Base-by-base conservation (phyloP, 2,797 vertebrate species). In the Sphaeramia orbicularis region DNA sequence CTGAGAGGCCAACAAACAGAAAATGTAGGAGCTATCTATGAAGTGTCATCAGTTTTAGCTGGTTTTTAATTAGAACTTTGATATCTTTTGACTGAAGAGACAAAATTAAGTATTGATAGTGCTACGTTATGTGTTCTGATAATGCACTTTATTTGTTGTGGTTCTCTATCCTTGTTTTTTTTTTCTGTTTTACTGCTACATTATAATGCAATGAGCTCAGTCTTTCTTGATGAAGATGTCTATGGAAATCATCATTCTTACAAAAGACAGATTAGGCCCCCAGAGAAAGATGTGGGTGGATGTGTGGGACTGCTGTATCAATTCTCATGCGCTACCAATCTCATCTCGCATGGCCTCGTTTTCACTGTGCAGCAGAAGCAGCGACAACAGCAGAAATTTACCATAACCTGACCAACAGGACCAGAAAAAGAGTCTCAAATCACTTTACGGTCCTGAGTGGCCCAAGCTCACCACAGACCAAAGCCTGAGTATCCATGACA, bases 401-500 rank as follows among this genome's bases (percentile, higher is more conserved):
- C 83, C 80, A 76, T 73, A 87, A 84, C 84, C 80, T 37, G 10
- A 77, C 71, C 48, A 40, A 60, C 51, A 82, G 69, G 71, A 69
- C 50, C 70, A 74, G 67, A 51, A 80, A 79, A 79, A 66, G 59
- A 73, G 56, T 83, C 68, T 81, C 76, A 89, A 86, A 81, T 88
- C 88, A 87, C 80, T 89, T 86, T 64, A 70, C 37, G 37, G 68
- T 83, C 74, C 79, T 62, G 58, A 80, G 76, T 83, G 82, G 87
- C 83, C 86, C 61, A 13, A 38, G 76, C 80, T 87, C 65, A 59
- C 80, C 62, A 48, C 75, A 84, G 74, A 89, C 88, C 86, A 84
- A 91, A 87, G 79, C 78, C 87, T 79, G 52, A 1, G 91, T 92
- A 92, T 88, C 91, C 91, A 94, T 93, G 91, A 91, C 92, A 91